A percentile compares a stretch with the other conserved stretches of the same genome.
Evolutionary conservation across 2,888 invertebrate genomes (phyloP).

Genomic region (Drosophila bunnanda): DNA sequence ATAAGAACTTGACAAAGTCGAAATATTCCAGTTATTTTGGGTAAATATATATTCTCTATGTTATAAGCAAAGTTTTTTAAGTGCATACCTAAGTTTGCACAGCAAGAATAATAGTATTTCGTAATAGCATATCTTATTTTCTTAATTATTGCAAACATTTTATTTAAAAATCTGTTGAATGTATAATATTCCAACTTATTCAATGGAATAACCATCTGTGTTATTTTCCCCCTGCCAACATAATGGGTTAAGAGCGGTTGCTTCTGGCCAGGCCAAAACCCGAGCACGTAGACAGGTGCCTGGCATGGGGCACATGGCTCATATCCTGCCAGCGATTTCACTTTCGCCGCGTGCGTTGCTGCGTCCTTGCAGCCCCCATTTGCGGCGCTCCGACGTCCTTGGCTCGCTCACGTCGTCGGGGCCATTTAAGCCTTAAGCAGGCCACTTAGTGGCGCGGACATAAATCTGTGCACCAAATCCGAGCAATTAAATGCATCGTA

Average conservation of each 20-base stretch:
- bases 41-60: slow-evolving; percentile 16
- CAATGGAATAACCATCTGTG: not conserved
- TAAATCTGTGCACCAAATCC: slow-evolving; percentile 83
- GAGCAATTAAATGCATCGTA: slow-evolving; percentile 82
- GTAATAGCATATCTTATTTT: no score
- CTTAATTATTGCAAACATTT: no score
- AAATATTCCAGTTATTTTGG: slow-evolving; percentile 24
- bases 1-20: slow-evolving; percentile 5
- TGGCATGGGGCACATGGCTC: slow-evolving; percentile 60
- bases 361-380: slow-evolving; percentile 31
- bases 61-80: slow-evolving; percentile 30
- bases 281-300: slow-evolving; percentile 41
- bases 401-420: slow-evolving; percentile 65
- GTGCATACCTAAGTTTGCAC: not conserved
- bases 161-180: not conserved
- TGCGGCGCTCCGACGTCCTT: slow-evolving; percentile 21
- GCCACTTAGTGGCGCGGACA: slow-evolving; percentile 81
- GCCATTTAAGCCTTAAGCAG: slow-evolving; percentile 81
- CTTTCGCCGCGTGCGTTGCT: slow-evolving; percentile 55
- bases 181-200: not conserved
- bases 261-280: slow-evolving; percentile 26
- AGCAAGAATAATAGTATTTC: not conserved
- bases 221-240: not conserved
- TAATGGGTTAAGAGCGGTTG: slow-evolving; percentile 36
- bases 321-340: slow-evolving; percentile 65